Percentiles rank a stretch among this genome's conserved stretches.
Conservation (phyloP, 2,797 vertebrate genomes). For the Decapterus maruadsi region DNA sequence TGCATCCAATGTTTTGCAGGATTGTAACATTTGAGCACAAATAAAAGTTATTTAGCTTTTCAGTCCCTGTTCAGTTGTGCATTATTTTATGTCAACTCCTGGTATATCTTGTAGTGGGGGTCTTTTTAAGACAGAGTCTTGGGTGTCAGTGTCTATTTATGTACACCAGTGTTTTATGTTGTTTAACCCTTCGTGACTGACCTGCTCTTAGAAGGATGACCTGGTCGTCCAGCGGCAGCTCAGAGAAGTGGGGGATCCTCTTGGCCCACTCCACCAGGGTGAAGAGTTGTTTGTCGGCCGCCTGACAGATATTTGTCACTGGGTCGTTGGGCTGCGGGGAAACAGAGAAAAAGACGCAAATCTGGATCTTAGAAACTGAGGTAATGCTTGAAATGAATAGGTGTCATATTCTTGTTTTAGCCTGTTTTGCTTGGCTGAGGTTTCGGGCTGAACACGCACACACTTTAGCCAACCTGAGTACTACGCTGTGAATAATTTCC, state of each 20-base stretch:
- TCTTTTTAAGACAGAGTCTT: not conserved
- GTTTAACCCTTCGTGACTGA: conserved; percentile 59
- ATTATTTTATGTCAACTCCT: not conserved
- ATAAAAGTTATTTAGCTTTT: not conserved
- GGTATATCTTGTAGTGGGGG: not conserved
- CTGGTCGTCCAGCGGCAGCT: conserved; percentile 95
- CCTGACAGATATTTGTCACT: conserved; percentile 98
- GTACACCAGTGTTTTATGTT: not conserved
- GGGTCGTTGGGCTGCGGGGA: conserved; percentile 91
- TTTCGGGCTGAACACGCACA: conserved; percentile 28
- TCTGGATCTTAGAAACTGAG: conserved; percentile 8
- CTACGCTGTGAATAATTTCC: conserved; percentile 65
- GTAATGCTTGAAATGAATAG: conserved; percentile 22
- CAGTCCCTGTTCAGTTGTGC: not conserved
- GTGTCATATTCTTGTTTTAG: conserved; percentile 17
- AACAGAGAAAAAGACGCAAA: conserved; percentile 36
- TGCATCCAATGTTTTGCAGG: not conserved
- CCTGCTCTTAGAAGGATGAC: conserved; percentile 98
- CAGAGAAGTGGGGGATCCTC: conserved; percentile 96
- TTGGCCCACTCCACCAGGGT: conserved; percentile 98
- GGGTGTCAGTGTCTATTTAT: not conserved
- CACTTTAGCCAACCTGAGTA: conserved; percentile 37
- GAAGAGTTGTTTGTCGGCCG: conserved; percentile 97
- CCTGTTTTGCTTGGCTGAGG: conserved; percentile 33
- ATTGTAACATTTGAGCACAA: not conserved